Evolutionary conservation across 1,140 invertebrate species (phyloP), one percentile per base, ranked within the genome.

Genomic region (Bombus breviceps): DNA sequence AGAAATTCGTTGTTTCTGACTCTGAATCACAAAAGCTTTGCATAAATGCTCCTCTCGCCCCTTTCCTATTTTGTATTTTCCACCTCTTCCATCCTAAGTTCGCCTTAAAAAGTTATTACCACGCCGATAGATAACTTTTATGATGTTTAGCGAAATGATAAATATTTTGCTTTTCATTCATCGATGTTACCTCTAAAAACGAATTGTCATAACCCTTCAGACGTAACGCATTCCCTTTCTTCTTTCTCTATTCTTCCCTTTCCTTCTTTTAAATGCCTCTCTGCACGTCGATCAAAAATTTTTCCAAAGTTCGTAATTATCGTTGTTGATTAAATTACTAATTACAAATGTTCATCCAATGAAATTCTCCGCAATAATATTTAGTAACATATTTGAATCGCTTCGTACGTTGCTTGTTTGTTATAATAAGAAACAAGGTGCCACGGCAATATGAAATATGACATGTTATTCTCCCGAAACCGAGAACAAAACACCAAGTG

Each of bases 1-100:
- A 83, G 74, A 77, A 83, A 69, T 83, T 78, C 74, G 82, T 83
- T 83, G 82, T 83, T 83, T 83, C 82, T 43, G 74, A 59, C 64
- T 83, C 41, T 15, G 81, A 84, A 34, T 78, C 43, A 71, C 82
- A 71, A 71, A 77, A 68, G 66, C 64, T 53, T 71, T 71, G 64
- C 82, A 71, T 83, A 77, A 83, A 83, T 83, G 81, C 81, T n/a
- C 9, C 28, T 37, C 39, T 9, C 12, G 57, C n/a, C 43, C 32
- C 3, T 15, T 22, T 22, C 18, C 62, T 69, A 34, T 22, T 15
- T n/a, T 28, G 62, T 34, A 53, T 22, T 41, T 53, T 28, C 47
- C 47, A 53, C 18, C 22, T 6, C 47, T 59, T 39, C 34, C 12
- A 34, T 59, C 34, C 25, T 13, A 39, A 75, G 12, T 62, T n/a